Base-by-base conservation (phyloP, 1,140 invertebrate genomes). In the Heterodera schachtii region DNA sequence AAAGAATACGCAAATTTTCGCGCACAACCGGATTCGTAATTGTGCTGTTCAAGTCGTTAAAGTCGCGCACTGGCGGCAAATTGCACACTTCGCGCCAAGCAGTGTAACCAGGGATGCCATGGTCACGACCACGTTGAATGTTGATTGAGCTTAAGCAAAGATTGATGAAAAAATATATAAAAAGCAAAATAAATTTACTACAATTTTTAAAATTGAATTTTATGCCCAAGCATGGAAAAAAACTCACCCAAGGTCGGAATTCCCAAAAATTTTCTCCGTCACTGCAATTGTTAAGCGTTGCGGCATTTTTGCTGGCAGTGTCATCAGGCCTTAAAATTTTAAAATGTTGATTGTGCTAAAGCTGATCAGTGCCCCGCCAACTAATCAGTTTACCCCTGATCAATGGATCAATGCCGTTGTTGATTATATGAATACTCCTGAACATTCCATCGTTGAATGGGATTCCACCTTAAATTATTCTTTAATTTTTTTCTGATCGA, bases 1-100 rank as follows among this genome's bases (percentile, higher is more conserved):
- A 90, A 21, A 90, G 73, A 11, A 85, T 79, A 49, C 86, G 84
- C 47, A 90, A 78, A 71, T 89, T 89, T 11, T 87, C 81, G 11
- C 84, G 67, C 11, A 90, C 85, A 78, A 89, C 73, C 66, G 73
- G 43, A 70, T 90, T 87, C 31, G 82, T 78, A 21, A 90, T 90
- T 41, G 84, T 86, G 41, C 79, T 66, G 67, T 86, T 89, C 70
- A 90, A 78, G 41, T 88, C 89, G 41, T 86, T 82, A 78, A 89
- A 89, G 44, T 88, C 92, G 2, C 91, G 90, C 0, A 94, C 94
- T 84, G 93, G 92, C 0, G 92, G 91, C 0, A 97, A 90, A 5
- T 94, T 94, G 88, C 95, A 96, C 80, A 94, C 93, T 67, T 93
- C 92, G 75, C 96, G 92, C 88, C 93, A 94, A 73, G 94, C 93